Evolutionary conservation across 2,113 vertebrate species (phyloP), one percentile per base, ranked within the genome.

Genomic region (Prochilodus magdalenae): DNA sequence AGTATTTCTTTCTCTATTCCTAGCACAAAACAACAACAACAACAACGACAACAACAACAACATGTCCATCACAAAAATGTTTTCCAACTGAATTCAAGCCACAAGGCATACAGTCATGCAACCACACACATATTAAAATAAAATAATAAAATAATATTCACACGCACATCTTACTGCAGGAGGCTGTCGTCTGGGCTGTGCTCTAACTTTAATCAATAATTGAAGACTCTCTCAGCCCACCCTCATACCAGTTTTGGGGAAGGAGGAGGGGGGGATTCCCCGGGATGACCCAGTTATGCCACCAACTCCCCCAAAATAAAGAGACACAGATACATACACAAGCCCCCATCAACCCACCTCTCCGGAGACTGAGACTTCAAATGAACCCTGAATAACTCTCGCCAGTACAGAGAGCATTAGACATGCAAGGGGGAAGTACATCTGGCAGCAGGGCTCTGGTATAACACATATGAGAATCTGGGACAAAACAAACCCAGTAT

Each of bases 251-350:
- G 85, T 87, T 86, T 89, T 72, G 4, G 36, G 84, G 65, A 57
- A 18, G 79, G 55, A 80, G 62, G 57, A 18, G 79, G 67, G 77
- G n/a, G 79, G 83, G 63, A 16, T 15, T 47, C 16, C 33, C 53
- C 65, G 84, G 44, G n/a, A 55, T 88, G 91, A 92, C 90, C 87
- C 77, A 91, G 79, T 89, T 92, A 85, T 89, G 85, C 80, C 83
- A 83, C 69, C 79, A 77, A 66, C 76, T 77, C 55, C 44, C 75
- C 27, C 10, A 79, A 75, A 70, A 53, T 47, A 75, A 51, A 69
- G 24, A 59, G 22, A 20, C 60, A 27, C 3, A 73, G 10, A 27
- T 26, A 57, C 24, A 14, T 49, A 65, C 36, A 27, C 62, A 59
- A 30, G 36, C 16, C 12, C 59, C 29, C 16, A 67, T 26, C 27